Conservation (phyloP, 92 coral and sea anemone species). For the Pocillopora grandis region DNA sequence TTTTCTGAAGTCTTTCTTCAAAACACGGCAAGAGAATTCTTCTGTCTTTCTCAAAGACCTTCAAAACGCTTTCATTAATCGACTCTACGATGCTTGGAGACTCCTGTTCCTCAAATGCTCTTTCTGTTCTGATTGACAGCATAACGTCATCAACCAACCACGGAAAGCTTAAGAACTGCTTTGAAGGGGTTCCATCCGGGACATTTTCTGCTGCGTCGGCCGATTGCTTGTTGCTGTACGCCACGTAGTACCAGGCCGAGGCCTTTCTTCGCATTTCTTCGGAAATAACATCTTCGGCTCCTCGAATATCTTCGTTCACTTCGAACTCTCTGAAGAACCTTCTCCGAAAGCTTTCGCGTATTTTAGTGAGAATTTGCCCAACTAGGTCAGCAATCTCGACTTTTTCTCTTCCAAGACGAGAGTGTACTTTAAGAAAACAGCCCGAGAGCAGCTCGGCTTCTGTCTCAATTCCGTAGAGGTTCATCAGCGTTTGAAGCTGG, state of each 20-base stretch:
- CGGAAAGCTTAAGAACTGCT: conserved; percentile 89
- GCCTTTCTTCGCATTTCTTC: conserved; percentile 82
- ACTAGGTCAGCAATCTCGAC: conserved; percentile 88
- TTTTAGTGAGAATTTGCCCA: conserved; percentile 53
- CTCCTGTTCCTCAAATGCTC: conserved; percentile 26
- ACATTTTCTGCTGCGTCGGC: conserved; percentile 17
- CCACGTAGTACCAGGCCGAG: conserved; percentile 91
- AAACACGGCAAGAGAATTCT: conserved; percentile 52
- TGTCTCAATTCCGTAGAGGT: conserved; percentile 81
- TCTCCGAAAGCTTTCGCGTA: conserved; percentile 69
- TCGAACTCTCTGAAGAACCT: conserved; percentile 87
- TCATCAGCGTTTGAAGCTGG: conserved; percentile 71
- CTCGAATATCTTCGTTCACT: conserved; percentile 49
- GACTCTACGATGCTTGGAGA: conserved; percentile 39
- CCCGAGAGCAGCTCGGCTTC: conserved; percentile 92
- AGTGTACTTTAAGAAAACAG: conserved; percentile 82
- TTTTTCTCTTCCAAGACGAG: conserved; percentile 87
- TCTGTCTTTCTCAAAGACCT: conserved; percentile 50
- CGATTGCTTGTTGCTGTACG: conserved; percentile 53
- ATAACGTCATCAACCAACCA: conserved; percentile 98
- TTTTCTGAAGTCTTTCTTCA: conserved; percentile 60
- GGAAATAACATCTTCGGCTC: conserved; percentile 32
- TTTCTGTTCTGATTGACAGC: conserved; percentile 48
- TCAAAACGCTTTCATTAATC: conserved; percentile 57
- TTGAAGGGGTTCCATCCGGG: conserved; percentile 29